Conservation (phyloP, 1,140 invertebrate genomes). For the Drosophila nannoptera region DNA sequence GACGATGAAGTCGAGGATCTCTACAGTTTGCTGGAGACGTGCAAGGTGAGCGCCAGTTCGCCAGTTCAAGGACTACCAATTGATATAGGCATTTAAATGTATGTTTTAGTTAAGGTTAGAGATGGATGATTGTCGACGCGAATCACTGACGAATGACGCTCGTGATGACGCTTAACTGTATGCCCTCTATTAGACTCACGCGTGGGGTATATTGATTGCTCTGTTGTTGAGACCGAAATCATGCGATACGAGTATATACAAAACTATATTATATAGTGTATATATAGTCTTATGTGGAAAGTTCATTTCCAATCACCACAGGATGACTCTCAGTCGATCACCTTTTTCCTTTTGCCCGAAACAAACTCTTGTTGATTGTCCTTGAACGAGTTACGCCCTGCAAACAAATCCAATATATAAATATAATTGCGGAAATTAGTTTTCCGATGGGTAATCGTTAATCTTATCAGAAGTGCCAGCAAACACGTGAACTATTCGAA, state of each 20-base stretch:
- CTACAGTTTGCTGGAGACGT: constrained; percentile 88
- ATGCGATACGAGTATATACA: background rate
- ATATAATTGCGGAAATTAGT: constrained; percentile 42
- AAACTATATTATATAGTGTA: background rate
- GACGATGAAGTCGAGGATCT: constrained; percentile 99
- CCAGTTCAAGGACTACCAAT: constrained; percentile 6
- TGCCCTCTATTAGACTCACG: background rate
- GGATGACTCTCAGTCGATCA: background rate
- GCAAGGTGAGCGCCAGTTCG: constrained; percentile 85
- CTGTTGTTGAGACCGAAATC: too few species aligned
- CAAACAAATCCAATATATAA: constrained; percentile 27
- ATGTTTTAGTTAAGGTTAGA: constrained; percentile 1
- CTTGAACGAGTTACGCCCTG: constrained; percentile 20
- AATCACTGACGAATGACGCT: constrained; percentile 13
- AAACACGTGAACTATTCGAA: constrained; percentile 29
- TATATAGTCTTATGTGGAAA: background rate
- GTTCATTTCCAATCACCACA: background rate
- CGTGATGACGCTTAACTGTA: constrained; percentile 8
- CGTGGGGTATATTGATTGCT: background rate
- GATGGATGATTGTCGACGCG: constrained; percentile 20
- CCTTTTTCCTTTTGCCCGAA: background rate
- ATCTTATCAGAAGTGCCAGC: constrained; percentile 36
- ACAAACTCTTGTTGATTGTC: constrained; percentile 16
- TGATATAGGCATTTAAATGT: background rate
- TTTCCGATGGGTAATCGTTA: constrained; percentile 22